Percentiles rank a stretch among this genome's conserved stretches.
Evolutionary conservation across 2,888 invertebrate species (phyloP).

Genomic region (Mongoloraphidia duomilia): DNA sequence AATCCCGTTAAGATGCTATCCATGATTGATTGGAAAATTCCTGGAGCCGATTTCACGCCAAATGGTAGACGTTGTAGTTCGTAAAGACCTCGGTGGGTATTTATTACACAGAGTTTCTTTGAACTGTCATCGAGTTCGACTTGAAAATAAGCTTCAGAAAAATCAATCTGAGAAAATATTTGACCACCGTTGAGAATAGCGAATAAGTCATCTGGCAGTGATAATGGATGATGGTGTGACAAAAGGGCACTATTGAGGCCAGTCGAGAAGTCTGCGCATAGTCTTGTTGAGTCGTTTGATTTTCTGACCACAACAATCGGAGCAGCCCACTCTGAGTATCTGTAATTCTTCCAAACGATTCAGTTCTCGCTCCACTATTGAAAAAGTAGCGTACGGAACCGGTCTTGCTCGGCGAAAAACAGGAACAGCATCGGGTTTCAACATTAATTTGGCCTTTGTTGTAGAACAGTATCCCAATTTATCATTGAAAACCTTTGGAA

Average conservation of each 20-base stretch:
- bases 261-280: constrained; percentile 17
- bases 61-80: constrained; percentile 23
- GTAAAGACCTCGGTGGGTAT: constrained; percentile 19
- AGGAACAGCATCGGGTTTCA: constrained; percentile 11
- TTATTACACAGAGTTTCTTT: constrained; percentile 10
- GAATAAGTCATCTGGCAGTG: constrained; percentile 14
- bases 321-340: constrained; percentile 21
- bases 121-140: constrained; percentile 8
- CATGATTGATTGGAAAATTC: constrained; percentile 23
- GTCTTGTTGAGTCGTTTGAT: constrained; percentile 15
- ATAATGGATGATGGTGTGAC: constrained; percentile 15
- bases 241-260: constrained; percentile 15
- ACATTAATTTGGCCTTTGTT: constrained; percentile 9
- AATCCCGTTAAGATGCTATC: constrained; percentile 14
- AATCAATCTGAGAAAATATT: constrained; percentile 12
- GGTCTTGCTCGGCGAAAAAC: constrained; percentile 10
- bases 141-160: constrained; percentile 11
- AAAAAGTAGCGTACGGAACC: constrained; percentile 11
- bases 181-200: constrained; percentile 11
- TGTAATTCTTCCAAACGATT: constrained; percentile 10
- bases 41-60: constrained; percentile 24
- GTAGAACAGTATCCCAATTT: constrained; percentile 8
- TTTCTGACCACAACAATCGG: constrained; percentile 21
- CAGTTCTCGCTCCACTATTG: constrained; percentile 13
- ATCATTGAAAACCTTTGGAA: constrained; percentile 4